phyloP scores from a whole-genome alignment of 2,113 vertebrate species.

The Notiomystis cincta region DNA sequence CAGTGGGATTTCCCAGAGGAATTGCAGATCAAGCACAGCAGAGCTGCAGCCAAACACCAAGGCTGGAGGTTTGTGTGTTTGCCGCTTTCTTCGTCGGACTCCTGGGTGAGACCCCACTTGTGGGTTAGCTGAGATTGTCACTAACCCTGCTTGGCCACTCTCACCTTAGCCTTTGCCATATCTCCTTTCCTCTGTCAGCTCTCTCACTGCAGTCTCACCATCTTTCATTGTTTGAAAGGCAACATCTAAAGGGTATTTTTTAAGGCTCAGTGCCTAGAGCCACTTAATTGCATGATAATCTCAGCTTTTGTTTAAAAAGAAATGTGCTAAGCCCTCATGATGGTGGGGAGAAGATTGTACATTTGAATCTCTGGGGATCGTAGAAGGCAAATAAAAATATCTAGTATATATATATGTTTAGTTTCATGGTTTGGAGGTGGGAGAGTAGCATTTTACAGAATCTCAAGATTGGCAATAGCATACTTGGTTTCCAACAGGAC shows the following conservation, averaged over 20 bases:
- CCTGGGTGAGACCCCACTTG: not conserved
- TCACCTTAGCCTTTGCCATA: not conserved
- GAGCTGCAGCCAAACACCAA: not conserved
- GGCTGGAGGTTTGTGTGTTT: not conserved
- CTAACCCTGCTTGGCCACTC: not conserved
- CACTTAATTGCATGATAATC: conserved; percentile 1
- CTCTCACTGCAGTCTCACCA: not conserved
- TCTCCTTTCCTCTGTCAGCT: not conserved
- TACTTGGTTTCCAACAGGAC: not conserved
- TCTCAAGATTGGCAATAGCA: not conserved
- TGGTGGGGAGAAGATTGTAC: not conserved
- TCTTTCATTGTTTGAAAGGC: not conserved
- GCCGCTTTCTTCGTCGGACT: not conserved
- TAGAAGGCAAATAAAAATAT: not conserved
- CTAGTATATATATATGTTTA: not conserved
- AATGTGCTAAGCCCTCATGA: not conserved
- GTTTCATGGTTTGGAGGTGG: not conserved
- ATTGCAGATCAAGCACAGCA: not conserved
- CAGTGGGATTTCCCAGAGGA: conserved; percentile 29
- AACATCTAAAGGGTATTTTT: not conserved
- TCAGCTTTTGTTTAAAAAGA: conserved; percentile 18
- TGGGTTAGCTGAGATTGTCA: not conserved
- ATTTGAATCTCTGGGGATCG: not conserved
- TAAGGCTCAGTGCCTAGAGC: not conserved
- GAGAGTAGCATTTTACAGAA: not conserved